Evolutionary conservation across 1,140 invertebrate genomes (phyloP), one percentile per base, ranked within the genome.

Genomic region (Penaeus japonicus): DNA sequence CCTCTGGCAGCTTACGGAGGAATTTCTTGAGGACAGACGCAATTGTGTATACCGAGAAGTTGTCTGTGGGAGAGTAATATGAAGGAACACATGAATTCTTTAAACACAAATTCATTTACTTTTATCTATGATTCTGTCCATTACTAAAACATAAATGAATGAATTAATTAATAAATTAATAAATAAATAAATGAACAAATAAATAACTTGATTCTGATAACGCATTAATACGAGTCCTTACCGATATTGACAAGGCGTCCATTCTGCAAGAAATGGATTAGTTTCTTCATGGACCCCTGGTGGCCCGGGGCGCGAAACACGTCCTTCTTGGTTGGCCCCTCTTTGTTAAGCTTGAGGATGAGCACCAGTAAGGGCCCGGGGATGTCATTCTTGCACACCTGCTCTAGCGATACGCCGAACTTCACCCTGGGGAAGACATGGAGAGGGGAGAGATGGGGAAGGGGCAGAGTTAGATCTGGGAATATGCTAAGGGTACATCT

Each of bases 1-100:
- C 98, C 88, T 96, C 97, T 70, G 98, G 98, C 91, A 99, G 95
- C 94, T 99, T 99, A 85, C 98, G 95, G n/a, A 99, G 94, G 93
- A 99, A 99, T 94, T 97, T 97, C 93, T 99, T 99, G 53, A 99
- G 94, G 57, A 99, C 98, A 93, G 98, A 99, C 35, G 98, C 98
- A 92, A 99, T 98, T 59, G 98, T 99, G 93, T 99, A 98, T 83
- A 99, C 98, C 90, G 97, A 98, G 99, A 92, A 89, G 84, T 87
- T 89, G 80, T 89, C 91, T 91, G 88, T 79, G 70, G 39, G 81
- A 62, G 57, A 62, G 53, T 62, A 4, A 4, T 7, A 77, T 7
- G 24, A 77, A 32, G 24, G 4, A 35, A 77, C 1, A 32, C 27
- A 77, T 22, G 32, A 53, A 24, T 17, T 15, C 27, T n/a, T n/a